phyloP scores from a whole-genome alignment of 2,888 invertebrate genomes.

The Eulithis testata region DNA sequence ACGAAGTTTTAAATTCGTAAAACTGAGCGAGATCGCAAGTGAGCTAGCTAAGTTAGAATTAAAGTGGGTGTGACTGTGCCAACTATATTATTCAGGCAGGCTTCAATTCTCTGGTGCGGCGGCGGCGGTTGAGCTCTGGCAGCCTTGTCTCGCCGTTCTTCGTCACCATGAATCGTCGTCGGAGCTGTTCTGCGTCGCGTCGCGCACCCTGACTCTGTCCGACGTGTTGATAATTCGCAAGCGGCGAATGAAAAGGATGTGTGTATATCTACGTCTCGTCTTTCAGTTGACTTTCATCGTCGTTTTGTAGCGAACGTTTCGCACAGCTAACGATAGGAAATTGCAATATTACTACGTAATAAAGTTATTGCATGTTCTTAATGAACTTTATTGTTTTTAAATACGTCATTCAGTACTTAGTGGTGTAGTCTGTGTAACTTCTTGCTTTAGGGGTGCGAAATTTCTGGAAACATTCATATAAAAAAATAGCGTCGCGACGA shows the following conservation, averaged over 20 bases:
- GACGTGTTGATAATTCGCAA: constrained; percentile 77
- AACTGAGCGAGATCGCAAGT: constrained; percentile 72
- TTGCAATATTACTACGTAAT: constrained; percentile 82
- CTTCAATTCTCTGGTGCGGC: constrained; percentile 50
- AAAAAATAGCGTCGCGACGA: constrained; percentile 73
- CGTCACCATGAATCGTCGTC: constrained; percentile 54
- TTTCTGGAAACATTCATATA: constrained; percentile 52
- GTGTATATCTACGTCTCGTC: constrained; percentile 83
- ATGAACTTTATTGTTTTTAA: constrained; percentile 49
- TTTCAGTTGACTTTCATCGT: constrained; percentile 85
- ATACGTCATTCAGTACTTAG: constrained; percentile 47
- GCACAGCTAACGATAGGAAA: constrained; percentile 80
- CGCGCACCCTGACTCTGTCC: constrained; percentile 51
- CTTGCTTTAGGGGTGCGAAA: constrained; percentile 48
- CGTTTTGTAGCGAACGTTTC: constrained; percentile 84
- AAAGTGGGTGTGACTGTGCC: constrained; percentile 72
- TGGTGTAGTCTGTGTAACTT: constrained; percentile 40
- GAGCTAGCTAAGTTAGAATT: constrained; percentile 58
- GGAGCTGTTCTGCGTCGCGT: constrained; percentile 52
- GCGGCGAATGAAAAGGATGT: constrained; percentile 81
- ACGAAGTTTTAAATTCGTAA: constrained; percentile 61
- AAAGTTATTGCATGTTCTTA: constrained; percentile 67
- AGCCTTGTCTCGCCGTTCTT: constrained; percentile 44
- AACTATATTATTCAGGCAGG: constrained; percentile 66
- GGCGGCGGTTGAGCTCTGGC: constrained; percentile 41